phyloP scores from a whole-genome alignment of 1,140 invertebrate species.

The Chelonus insularis region DNA sequence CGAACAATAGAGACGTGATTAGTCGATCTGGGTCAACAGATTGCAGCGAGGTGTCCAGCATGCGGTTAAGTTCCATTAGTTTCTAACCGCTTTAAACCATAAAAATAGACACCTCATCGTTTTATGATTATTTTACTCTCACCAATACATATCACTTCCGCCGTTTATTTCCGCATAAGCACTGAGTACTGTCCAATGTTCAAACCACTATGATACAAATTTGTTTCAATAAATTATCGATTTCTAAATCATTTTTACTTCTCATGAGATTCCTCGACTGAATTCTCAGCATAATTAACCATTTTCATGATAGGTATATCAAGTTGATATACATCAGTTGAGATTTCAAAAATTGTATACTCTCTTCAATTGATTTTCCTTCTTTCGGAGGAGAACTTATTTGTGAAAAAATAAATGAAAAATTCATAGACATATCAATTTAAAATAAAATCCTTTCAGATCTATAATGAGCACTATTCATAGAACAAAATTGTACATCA shows the following conservation, averaged over 20 bases:
- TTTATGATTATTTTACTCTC: constrained; percentile 6
- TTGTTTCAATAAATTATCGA: too few relatives aligned
- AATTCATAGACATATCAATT: too few relatives aligned
- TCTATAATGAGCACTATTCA: constrained; percentile 10
- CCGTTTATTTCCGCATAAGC: neutral
- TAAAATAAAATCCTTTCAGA: neutral
- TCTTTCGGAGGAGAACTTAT: too few relatives aligned
- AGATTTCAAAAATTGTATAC: too few relatives aligned
- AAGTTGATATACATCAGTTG: too few relatives aligned
- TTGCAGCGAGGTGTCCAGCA: constrained; percentile 2
- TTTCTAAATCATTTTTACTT: too few relatives aligned
- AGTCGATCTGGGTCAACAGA: constrained; percentile 11
- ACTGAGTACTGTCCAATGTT: constrained; percentile 11
- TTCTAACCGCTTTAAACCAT: constrained; percentile 9
- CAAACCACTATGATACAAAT: neutral
- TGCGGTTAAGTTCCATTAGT: constrained; percentile 14
- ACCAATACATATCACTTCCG: neutral
- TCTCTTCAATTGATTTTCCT: too few relatives aligned
- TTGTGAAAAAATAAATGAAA: too few relatives aligned
- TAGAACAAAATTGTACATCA: neutral
- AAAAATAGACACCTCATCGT: constrained; percentile 13
- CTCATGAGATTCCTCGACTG: too few relatives aligned
- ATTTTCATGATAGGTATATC: too few relatives aligned
- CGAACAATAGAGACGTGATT: constrained; percentile 6
- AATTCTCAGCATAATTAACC: too few relatives aligned